These are phyloP conservation scores for Psilopsiagon aurifrons DNA, from an alignment of 2,113 vertebrate species.

Conservation along the genomic window DNA sequence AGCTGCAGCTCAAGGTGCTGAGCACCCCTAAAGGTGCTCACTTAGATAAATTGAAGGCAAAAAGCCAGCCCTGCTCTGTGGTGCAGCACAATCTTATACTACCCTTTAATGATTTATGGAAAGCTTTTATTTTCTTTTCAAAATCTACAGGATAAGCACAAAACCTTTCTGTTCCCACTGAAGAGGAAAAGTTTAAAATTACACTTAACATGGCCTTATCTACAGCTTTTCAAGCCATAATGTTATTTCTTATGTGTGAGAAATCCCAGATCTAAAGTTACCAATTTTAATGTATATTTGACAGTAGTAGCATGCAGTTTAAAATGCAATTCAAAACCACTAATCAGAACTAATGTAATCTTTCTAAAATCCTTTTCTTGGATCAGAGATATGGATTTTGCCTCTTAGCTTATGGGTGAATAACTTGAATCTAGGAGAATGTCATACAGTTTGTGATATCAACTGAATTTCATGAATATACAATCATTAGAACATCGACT, in stretches of 20 bases:
- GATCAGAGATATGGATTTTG: neutral
- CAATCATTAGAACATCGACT: neutral
- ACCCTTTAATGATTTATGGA: neutral
- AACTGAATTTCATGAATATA: neutral
- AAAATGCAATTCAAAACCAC: neutral
- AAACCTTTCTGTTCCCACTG: neutral
- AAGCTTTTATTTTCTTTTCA: neutral
- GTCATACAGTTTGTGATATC: neutral
- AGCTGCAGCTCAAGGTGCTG: neutral
- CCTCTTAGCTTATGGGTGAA: neutral
- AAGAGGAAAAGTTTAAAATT: neutral
- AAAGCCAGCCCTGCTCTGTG: neutral
- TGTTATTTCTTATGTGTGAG: neutral
- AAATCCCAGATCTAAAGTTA: neutral
- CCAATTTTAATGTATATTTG: neutral
- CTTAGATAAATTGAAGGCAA: neutral
- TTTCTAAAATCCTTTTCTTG: neutral
- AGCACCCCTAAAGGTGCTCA: neutral
- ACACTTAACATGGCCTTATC: neutral
- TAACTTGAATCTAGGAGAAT: neutral
- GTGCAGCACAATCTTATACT: neutral
- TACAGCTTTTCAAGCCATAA: neutral
- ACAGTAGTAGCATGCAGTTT: neutral
- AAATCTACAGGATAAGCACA: neutral
- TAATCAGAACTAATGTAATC: neutral